Conservation (phyloP, 2,888 invertebrate genomes). For the Metallyticus violacea region DNA sequence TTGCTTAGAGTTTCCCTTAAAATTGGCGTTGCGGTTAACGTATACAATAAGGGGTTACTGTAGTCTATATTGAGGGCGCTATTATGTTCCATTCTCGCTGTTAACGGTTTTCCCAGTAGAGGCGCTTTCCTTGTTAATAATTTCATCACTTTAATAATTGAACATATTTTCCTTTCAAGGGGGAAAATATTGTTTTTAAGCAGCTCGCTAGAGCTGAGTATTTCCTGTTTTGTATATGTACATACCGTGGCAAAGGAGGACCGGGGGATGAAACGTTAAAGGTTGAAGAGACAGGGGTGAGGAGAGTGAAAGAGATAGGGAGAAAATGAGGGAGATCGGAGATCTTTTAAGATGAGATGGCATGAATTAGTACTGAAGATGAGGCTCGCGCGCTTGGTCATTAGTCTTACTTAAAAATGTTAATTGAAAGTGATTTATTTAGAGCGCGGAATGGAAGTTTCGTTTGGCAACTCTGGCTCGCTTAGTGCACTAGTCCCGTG, state of each 20-base stretch:
- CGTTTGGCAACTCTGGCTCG: too few species aligned
- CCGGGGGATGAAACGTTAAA: neutral
- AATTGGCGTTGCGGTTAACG: too few species aligned
- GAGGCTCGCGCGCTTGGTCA: neutral
- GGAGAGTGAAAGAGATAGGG: neutral
- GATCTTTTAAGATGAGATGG: neutral
- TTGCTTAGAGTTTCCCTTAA: too few species aligned
- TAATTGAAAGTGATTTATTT: conserved; percentile 17
- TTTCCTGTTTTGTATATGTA: neutral
- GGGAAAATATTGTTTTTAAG: neutral
- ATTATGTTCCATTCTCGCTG: too few species aligned
- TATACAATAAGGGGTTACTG: too few species aligned
- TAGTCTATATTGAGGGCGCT: too few species aligned
- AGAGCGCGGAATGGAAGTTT: neutral
- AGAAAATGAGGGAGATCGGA: neutral
- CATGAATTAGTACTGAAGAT: neutral
- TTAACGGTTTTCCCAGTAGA: neutral
- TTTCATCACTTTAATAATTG: neutral
- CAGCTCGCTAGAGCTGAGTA: neutral
- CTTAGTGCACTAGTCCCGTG: too few species aligned
- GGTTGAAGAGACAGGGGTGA: too few species aligned
- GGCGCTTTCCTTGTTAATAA: neutral
- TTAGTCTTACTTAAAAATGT: conserved; percentile 7
- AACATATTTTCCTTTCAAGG: neutral
- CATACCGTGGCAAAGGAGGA: too few species aligned